These are phyloP conservation scores for Hylaea fasciaria DNA, from an alignment of 2,888 invertebrate genomes.

Conservation along the genomic window DNA sequence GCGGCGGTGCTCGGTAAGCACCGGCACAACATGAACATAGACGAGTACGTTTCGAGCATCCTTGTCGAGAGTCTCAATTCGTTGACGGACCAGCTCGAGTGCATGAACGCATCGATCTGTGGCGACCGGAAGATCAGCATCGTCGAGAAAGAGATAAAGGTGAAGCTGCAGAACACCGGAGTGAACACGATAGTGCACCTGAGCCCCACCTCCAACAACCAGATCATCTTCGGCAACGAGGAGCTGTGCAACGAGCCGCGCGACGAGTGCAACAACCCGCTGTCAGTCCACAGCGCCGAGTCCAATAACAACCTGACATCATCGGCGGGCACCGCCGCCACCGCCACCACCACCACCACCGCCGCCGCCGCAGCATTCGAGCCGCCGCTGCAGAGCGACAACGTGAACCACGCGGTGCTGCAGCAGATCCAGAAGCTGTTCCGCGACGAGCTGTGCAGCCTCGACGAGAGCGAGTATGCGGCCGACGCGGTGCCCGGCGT, in stretches of 20 bases:
- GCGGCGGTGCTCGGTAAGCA: conserved; percentile 30
- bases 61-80: conserved; percentile 81
- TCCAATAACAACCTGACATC: conserved; percentile 55
- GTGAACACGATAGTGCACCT: conserved; percentile 80
- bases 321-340: conserved; percentile 46
- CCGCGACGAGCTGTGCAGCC: conserved; percentile 65
- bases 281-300: conserved; percentile 56
- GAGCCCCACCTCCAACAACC: conserved; percentile 79
- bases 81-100: conserved; percentile 76
- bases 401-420: conserved; percentile 72
- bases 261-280: conserved; percentile 54
- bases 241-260: conserved; percentile 62
- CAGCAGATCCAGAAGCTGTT: conserved; percentile 79
- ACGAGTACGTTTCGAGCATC: conserved; percentile 81
- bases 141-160: conserved; percentile 81
- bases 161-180: conserved; percentile 77
- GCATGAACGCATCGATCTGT: conserved; percentile 71
- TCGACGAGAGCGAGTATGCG: conserved; percentile 51
- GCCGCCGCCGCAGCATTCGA: conserved; percentile 17
- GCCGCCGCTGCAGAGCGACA: conserved; percentile 54
- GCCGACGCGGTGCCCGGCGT: conserved; percentile 56
- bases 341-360: conserved; percentile 30
- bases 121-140: conserved; percentile 72
- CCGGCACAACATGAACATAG: conserved; percentile 65
- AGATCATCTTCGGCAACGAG: conserved; percentile 79